Evolutionary conservation across 2,888 invertebrate genomes (phyloP).

Genomic region (Creontiades dilutus): DNA sequence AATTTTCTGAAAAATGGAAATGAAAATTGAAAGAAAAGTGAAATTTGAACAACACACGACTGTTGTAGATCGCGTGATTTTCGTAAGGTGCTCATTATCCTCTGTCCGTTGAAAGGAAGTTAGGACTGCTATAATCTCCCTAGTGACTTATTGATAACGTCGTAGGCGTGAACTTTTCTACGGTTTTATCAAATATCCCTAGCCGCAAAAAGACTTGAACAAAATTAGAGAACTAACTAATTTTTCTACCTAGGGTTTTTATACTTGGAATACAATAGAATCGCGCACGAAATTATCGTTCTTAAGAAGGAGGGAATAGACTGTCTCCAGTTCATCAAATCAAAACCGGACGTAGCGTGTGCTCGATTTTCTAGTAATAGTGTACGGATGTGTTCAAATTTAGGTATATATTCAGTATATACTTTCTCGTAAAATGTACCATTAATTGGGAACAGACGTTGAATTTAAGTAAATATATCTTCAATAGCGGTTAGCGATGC

Average conservation of each 20-base stretch:
- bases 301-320: constrained; percentile 3
- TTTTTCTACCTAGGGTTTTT: constrained; percentile 39
- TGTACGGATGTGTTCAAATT: background rate
- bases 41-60: too few species aligned
- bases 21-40: background rate
- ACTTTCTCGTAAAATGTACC: too few species aligned
- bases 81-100: constrained; percentile 7
- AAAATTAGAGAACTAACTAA: constrained; percentile 27
- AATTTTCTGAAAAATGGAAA: background rate
- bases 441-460: too few species aligned
- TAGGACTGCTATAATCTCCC: background rate
- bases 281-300: background rate
- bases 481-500: too few species aligned
- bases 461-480: too few species aligned
- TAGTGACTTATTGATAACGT: background rate
- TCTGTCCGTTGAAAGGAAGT: constrained; percentile 8
- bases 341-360: background rate
- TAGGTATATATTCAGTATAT: too few species aligned
- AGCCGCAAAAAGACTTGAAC: constrained; percentile 31
- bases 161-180: background rate
- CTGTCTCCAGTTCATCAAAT: constrained; percentile 1
- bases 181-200: constrained; percentile 39
- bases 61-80: background rate
- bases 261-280: constrained; percentile 24
- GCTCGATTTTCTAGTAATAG: background rate